Base-by-base conservation (phyloP, 2,113 vertebrate species). In the Dinomys branickii region DNA sequence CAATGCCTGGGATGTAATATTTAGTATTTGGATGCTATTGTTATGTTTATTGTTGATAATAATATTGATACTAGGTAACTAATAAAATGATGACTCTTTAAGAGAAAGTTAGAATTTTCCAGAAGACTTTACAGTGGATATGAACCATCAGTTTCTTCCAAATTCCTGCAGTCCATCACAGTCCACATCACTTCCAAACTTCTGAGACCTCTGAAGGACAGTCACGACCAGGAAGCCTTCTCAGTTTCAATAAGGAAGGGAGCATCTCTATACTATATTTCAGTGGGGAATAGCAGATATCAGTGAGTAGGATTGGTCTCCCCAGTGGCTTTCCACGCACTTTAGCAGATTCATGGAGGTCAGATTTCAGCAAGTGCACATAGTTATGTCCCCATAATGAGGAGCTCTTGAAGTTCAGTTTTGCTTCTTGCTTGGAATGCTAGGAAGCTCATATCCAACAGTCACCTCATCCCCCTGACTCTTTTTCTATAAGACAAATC, bases 161-260 rank as follows among this genome's bases (percentile, higher is more conserved):
- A 22, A 11, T 56, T 44, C 44, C 19, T 47, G 9, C 24, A 12
- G 16, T 71, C 56, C 30, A 10, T 71, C 33, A 33, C 26, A 52
- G 17, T 35, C 71, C 41, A 33, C 4, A 16, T 65, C 4, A 47
- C 17, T 22, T 52, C 19, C 59, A 59, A 85, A 20, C 9, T 50
- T 69, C 65, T 47, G 65, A n/a, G 30, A 1, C 13, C 50, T n/a
- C n/a, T 91, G 35, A 38, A 47, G 13, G 77, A 17, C 41, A n/a
- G 7, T n/a, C 20, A 10, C 13, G 17, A 11, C 56, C 5, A 3
- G 22, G 63, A 89, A 71, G 28, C 7, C 30, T 6, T 2, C 0
- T 1, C 24, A 20, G 10, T 67, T 47, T 63, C 87, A 44, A 0
- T 20, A 7, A 30, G 24, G 63, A 94, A 54, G 0, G 22, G 63